A percentile compares a stretch with the other conserved stretches of the same genome.
Evolutionary conservation across 2,888 invertebrate genomes (phyloP).

Genomic region (Agelastica alni): DNA sequence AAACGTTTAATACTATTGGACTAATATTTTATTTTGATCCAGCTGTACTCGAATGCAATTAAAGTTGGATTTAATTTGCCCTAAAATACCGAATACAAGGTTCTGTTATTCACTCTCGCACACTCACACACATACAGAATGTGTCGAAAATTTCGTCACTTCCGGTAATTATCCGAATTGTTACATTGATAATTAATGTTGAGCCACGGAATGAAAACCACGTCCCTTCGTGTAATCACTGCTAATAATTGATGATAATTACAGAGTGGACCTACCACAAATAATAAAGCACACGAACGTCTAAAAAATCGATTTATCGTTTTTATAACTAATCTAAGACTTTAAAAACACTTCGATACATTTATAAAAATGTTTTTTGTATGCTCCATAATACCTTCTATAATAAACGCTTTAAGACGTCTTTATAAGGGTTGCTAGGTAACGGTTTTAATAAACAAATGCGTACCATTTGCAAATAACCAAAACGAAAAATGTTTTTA

Average conservation of each 20-base stretch:
- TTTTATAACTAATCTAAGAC: too few relatives aligned
- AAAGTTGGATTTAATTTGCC: constrained; percentile 37
- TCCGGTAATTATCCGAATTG: constrained; percentile 52
- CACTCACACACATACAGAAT: constrained; percentile 43
- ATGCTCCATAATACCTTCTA: too few relatives aligned
- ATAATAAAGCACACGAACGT: too few relatives aligned
- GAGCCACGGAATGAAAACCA: constrained; percentile 26
- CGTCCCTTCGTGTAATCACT: constrained; percentile 28
- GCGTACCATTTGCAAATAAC: too few relatives aligned
- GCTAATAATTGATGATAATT: constrained; percentile 18
- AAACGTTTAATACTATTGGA: too few relatives aligned
- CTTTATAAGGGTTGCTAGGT: too few relatives aligned
- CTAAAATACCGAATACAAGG: constrained; percentile 40
- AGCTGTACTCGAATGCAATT: constrained; percentile 14
- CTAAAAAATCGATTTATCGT: too few relatives aligned
- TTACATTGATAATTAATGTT: constrained; percentile 52
- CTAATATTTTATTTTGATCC: background rate
- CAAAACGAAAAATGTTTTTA: too few relatives aligned
- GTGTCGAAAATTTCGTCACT: constrained; percentile 48
- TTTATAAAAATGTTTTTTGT: too few relatives aligned
- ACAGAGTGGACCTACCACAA: constrained; percentile 10
- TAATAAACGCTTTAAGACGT: too few relatives aligned
- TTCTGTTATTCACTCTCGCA: constrained; percentile 41
- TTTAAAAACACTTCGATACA: too few relatives aligned
- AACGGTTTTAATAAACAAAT: too few relatives aligned